Conservation (phyloP, 2,888 invertebrate genomes). For the Polyploca ridens region DNA sequence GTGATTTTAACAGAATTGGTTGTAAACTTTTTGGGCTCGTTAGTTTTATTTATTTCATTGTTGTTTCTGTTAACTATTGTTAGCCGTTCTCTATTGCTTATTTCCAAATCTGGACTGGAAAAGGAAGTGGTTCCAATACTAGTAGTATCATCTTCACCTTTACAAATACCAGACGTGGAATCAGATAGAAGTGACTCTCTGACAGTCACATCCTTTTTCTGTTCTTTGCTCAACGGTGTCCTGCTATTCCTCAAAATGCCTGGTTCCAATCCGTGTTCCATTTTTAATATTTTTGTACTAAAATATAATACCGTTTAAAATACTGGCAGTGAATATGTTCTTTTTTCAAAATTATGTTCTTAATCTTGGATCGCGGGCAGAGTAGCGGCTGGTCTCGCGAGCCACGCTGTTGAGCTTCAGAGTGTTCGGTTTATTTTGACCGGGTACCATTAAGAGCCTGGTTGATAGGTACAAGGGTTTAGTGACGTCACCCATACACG, state of each 20-base stretch:
- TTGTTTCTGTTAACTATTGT: constrained; percentile 37
- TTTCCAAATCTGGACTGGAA: constrained; percentile 70
- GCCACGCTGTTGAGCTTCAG: constrained; percentile 80
- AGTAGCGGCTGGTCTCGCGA: constrained; percentile 78
- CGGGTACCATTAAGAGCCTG: constrained; percentile 84
- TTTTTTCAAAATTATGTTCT: constrained; percentile 73
- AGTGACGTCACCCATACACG: constrained; percentile 71
- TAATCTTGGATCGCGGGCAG: constrained; percentile 85
- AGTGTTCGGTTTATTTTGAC: constrained; percentile 80
- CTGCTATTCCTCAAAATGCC: constrained; percentile 62
- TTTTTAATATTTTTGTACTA: constrained; percentile 46
- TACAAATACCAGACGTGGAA: constrained; percentile 80
- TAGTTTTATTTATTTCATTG: neutral
- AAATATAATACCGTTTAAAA: constrained; percentile 62
- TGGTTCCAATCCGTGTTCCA: constrained; percentile 65
- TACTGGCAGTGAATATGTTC: constrained; percentile 59
- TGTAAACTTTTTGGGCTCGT: constrained; percentile 26
- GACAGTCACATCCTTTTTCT: constrained; percentile 49
- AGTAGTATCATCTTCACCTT: constrained; percentile 69
- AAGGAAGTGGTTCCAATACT: constrained; percentile 64
- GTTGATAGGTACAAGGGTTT: constrained; percentile 40
- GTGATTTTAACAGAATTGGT: constrained; percentile 46
- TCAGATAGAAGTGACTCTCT: constrained; percentile 74
- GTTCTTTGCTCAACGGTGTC: constrained; percentile 55
- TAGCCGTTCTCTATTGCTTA: constrained; percentile 53